These are phyloP conservation scores for Agrochola lychnidis DNA, from an alignment of 2,888 invertebrate genomes.

Conservation along the genomic window DNA sequence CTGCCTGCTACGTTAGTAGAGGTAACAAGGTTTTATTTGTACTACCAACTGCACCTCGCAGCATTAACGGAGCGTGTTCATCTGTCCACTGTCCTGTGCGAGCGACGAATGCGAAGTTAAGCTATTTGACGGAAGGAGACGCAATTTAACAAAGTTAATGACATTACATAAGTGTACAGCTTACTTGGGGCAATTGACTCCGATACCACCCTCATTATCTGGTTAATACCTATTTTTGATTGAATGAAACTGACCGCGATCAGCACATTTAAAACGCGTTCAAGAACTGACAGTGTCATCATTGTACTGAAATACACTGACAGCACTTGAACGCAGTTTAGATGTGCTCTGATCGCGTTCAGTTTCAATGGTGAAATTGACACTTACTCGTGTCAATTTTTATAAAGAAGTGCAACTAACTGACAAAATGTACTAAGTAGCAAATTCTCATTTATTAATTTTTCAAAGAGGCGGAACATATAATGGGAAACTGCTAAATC, in stretches of 20 bases:
- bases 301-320: no score
- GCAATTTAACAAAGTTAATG: background rate
- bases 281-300: no score
- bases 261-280: no score
- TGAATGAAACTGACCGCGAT: no score
- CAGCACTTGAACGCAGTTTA: no score
- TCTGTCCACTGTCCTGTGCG: conserved; percentile 9
- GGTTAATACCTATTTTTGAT: background rate
- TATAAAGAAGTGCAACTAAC: no score
- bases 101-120: background rate
- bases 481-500: background rate
- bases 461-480: background rate
- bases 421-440: background rate
- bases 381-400: background rate
- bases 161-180: background rate
- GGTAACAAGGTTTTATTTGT: conserved; percentile 62
- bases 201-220: no score
- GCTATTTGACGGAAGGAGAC: background rate
- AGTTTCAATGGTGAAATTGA: no score
- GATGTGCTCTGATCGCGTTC: no score
- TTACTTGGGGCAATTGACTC: background rate
- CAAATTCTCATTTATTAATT: background rate
- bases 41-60: conserved; percentile 45
- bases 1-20: conserved; percentile 35
- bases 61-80: conserved; percentile 26